These are phyloP conservation scores for Alosa sapidissima DNA, from an alignment of 2,797 vertebrate genomes.

Conservation along the genomic window DNA sequence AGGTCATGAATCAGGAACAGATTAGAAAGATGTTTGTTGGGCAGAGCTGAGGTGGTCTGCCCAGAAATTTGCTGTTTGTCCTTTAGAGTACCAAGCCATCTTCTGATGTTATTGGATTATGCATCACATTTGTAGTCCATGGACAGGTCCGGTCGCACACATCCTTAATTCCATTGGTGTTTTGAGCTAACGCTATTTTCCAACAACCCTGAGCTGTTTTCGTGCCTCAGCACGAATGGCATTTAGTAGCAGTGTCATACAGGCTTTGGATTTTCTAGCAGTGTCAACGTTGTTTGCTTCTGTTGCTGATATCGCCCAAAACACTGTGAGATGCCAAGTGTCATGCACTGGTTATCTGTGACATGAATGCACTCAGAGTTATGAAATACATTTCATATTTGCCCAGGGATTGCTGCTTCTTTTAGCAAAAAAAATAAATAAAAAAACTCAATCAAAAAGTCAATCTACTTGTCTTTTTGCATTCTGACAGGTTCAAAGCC, in stretches of 20 bases:
- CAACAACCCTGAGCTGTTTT: background rate
- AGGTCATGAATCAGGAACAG: background rate
- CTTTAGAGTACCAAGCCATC: background rate
- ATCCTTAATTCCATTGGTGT: background rate
- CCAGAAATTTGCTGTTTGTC: conserved; percentile 1
- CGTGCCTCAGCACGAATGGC: background rate
- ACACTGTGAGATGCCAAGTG: background rate
- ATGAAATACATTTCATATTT: background rate
- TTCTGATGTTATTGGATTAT: background rate
- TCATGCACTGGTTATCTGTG: background rate
- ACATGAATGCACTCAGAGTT: background rate
- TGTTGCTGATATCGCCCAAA: background rate
- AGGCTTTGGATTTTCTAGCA: background rate
- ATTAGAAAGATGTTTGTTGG: background rate
- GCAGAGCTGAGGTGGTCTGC: background rate
- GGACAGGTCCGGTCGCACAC: background rate
- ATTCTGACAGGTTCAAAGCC: background rate
- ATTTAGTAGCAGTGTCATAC: background rate
- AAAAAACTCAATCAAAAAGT: background rate
- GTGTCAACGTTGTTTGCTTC: background rate
- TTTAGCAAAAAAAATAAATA: background rate
- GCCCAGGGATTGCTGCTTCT: background rate
- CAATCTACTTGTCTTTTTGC: background rate
- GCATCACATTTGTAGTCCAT: background rate
- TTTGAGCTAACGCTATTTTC: background rate